Percentiles rank a stretch among this genome's conserved stretches.
Evolutionary conservation across 2,888 invertebrate species (phyloP).

Genomic region (Eutolmus rufibarbis): DNA sequence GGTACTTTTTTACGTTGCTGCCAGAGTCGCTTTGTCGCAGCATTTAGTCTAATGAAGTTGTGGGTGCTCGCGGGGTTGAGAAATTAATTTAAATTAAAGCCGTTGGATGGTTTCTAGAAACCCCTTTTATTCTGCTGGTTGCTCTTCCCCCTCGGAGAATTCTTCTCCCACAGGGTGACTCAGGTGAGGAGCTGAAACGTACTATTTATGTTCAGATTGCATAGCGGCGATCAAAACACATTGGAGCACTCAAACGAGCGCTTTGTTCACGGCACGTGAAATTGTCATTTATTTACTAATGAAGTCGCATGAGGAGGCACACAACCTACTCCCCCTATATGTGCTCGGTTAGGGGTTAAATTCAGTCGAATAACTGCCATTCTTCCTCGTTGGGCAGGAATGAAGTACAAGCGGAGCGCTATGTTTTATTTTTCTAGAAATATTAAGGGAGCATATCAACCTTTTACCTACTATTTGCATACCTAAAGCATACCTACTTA

Average conservation of each 20-base stretch:
- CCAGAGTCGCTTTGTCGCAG: neutral
- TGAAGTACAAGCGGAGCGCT: neutral
- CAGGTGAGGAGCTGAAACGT: neutral
- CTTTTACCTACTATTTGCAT: neutral
- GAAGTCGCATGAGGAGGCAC: neutral
- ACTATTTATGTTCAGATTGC: neutral
- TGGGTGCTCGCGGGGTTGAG: neutral
- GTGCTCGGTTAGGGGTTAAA: neutral
- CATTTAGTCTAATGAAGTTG: neutral
- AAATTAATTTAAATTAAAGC: neutral
- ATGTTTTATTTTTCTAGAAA: neutral
- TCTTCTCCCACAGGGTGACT: neutral
- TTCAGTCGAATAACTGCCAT: neutral
- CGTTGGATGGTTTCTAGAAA: neutral
- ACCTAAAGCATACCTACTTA: neutral
- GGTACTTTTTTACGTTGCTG: neutral
- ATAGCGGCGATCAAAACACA: neutral
- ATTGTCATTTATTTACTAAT: neutral
- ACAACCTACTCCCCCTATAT: neutral
- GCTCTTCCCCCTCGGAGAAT: neutral
- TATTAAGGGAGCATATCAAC: neutral
- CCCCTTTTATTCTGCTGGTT: neutral
- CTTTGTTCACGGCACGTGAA: neutral
- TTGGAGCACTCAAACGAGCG: neutral
- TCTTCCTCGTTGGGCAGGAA: neutral